Percentiles rank a stretch among this genome's conserved stretches.
phyloP scores from a whole-genome alignment of 2,888 invertebrate genomes.

The Nipponacmea schrenckii region DNA sequence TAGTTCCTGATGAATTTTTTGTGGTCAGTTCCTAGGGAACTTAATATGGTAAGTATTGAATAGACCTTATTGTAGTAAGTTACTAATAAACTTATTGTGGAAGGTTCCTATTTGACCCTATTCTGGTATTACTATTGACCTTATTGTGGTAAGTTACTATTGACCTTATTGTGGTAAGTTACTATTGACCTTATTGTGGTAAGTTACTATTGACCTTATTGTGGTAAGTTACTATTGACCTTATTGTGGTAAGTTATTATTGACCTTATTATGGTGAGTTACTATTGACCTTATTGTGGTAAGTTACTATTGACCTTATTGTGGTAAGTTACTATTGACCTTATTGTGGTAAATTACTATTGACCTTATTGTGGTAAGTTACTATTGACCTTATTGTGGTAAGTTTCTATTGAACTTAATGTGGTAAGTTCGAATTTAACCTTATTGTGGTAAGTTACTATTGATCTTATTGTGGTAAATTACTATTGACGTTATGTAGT shows the following conservation, averaged over 20 bases:
- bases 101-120: too few relatives aligned
- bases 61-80: too few relatives aligned
- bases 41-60: too few relatives aligned
- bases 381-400: conserved; percentile 87
- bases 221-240: conserved; percentile 85
- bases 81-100: too few relatives aligned
- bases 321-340: conserved; percentile 85
- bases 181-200: conserved; percentile 87
- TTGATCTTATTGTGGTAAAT: too few relatives aligned
- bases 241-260: conserved; percentile 75
- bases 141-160: conserved; percentile 84
- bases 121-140: conserved; percentile 89
- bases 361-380: conserved; percentile 82
- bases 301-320: conserved; percentile 83
- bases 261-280: conserved; percentile 64
- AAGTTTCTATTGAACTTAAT: too few relatives aligned
- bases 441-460: too few relatives aligned
- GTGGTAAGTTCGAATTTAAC: too few relatives aligned
- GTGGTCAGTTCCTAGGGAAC: too few relatives aligned
- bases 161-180: conserved; percentile 82
- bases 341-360: conserved; percentile 84
- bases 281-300: conserved; percentile 87
- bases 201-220: conserved; percentile 83
- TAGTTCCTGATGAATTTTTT: too few relatives aligned
- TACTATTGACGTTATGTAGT: too few relatives aligned